These are phyloP conservation scores for Rhagium mordax DNA, from an alignment of 2,888 invertebrate genomes.

Conservation along the genomic window DNA sequence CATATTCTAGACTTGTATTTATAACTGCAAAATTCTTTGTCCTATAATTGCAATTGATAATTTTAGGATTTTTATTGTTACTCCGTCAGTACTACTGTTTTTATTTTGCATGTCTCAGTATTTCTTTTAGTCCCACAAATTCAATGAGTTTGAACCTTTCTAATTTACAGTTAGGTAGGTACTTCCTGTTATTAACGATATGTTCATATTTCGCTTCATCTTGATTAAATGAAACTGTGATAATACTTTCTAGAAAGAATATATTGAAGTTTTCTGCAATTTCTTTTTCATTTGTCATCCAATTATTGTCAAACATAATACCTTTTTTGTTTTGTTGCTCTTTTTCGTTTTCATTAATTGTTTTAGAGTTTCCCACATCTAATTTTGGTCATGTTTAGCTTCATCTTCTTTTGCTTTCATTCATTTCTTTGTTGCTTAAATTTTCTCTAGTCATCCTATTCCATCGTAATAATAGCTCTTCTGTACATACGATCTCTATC, in stretches of 20 bases:
- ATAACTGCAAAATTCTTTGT: background rate
- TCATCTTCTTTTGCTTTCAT: background rate
- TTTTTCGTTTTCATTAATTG: background rate
- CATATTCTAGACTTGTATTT: background rate
- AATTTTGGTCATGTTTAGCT: background rate
- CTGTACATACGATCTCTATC: background rate
- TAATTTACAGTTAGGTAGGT: background rate
- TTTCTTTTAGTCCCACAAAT: background rate
- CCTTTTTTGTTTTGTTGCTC: background rate
- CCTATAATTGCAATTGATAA: background rate
- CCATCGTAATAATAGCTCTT: background rate
- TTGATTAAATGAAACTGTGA: background rate
- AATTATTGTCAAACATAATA: background rate
- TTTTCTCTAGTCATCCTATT: background rate
- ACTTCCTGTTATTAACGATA: background rate
- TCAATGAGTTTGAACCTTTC: background rate
- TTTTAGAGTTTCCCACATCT: background rate
- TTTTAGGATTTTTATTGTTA: background rate
- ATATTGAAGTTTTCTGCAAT: background rate
- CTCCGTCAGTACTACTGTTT: background rate
- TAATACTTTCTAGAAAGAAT: background rate
- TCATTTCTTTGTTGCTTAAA: background rate
- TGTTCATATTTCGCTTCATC: background rate
- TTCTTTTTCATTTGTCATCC: background rate
- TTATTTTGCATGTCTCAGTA: background rate